Percentiles rank a stretch among this genome's conserved stretches.
phyloP scores from a whole-genome alignment of 2,113 vertebrate species.

The Falcunculus frontatus region DNA sequence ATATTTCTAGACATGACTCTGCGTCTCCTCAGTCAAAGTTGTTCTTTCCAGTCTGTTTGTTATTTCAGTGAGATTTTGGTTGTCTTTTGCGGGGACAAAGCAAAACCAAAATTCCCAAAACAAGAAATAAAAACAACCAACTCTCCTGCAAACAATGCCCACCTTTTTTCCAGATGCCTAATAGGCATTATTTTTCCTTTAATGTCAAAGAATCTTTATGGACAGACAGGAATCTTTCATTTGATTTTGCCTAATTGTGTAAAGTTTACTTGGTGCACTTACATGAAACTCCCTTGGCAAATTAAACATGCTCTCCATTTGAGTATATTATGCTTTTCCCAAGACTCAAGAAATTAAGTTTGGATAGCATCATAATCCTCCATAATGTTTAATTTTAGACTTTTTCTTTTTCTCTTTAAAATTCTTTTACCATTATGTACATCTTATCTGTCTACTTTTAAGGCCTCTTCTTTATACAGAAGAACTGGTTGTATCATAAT shows the following conservation, averaged over 20 bases:
- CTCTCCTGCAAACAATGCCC: fast-evolving
- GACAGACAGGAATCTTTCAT: background rate
- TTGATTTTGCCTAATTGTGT: background rate
- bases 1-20: background rate
- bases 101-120: background rate
- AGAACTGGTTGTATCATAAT: background rate
- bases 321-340: background rate
- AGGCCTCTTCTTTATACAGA: background rate
- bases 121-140: background rate
- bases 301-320: background rate
- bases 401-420: background rate
- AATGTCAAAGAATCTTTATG: background rate
- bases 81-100: background rate
- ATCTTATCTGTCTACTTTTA: background rate
- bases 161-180: background rate
- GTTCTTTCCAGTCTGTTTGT: background rate
- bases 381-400: background rate
- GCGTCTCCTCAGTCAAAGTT: background rate
- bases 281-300: background rate
- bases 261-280: background rate
- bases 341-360: background rate
- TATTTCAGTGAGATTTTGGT: background rate
- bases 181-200: background rate
- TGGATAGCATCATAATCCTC: background rate
- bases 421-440: background rate